A percentile compares a stretch with the other conserved stretches of the same genome.
Conservation (phyloP, 2,888 invertebrate species). For the Torymus tubicola region DNA sequence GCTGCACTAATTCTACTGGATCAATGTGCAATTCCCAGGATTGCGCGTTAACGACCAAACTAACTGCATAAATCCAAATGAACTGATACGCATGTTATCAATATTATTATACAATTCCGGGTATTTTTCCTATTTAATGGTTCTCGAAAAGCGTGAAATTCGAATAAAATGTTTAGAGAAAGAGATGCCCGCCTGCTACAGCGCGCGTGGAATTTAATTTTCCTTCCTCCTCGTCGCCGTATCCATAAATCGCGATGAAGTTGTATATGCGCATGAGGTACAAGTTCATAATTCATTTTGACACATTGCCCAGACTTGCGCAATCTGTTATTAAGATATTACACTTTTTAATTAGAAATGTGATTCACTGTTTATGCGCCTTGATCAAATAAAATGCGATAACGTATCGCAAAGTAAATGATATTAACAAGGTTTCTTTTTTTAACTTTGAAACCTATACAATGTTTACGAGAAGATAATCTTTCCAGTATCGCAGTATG, state of each 20-base stretch:
- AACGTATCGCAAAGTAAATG: background rate
- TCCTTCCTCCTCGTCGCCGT: background rate
- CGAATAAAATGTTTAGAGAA: conserved; percentile 2
- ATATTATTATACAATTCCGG: background rate
- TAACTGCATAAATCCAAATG: conserved; percentile 45
- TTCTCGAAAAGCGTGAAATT: background rate
- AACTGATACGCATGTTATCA: conserved; percentile 24
- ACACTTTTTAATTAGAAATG: conserved; percentile 25
- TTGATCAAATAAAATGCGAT: background rate
- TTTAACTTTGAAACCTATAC: too few relatives aligned
- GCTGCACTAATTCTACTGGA: conserved; percentile 41
- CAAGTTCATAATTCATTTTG: too few relatives aligned
- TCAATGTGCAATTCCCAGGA: conserved; percentile 35
- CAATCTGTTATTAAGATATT: conserved; percentile 12
- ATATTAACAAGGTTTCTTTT: too few relatives aligned
- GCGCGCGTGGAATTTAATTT: conserved; percentile 13
- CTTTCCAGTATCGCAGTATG: too few relatives aligned
- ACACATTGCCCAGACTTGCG: background rate
- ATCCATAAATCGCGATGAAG: conserved; percentile 17
- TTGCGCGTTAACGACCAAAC: conserved; percentile 42
- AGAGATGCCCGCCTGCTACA: too few relatives aligned
- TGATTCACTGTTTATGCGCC: background rate
- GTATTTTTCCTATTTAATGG: background rate
- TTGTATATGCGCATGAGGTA: background rate
- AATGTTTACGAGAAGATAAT: too few relatives aligned